A percentile compares a stretch with the other conserved stretches of the same genome.
These are phyloP conservation scores for Alsophila aescularia DNA, from an alignment of 2,888 invertebrate species.

Conservation along the genomic window DNA sequence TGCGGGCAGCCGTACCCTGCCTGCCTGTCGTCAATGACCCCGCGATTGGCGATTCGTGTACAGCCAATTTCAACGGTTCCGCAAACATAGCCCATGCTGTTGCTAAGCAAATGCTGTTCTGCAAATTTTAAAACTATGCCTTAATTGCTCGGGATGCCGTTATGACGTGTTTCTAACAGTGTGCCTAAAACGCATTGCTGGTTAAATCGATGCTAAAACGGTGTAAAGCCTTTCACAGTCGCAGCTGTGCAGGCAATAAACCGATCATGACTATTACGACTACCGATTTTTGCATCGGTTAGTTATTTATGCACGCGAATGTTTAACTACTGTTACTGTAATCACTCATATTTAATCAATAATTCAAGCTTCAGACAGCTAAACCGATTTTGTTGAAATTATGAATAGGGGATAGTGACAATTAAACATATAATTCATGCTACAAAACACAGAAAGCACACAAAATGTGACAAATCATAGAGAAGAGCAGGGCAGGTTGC, in stretches of 20 bases:
- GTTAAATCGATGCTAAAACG: too few species aligned
- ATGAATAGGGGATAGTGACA: too few species aligned
- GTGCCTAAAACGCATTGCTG: constrained; percentile 16
- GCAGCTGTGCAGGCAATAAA: constrained; percentile 17
- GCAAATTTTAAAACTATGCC: constrained; percentile 20
- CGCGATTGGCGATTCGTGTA: constrained; percentile 15
- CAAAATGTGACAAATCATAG: too few species aligned
- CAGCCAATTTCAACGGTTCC: constrained; percentile 25
- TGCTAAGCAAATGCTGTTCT: constrained; percentile 14
- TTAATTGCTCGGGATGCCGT: constrained; percentile 25
- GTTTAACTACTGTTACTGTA: neutral
- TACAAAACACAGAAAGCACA: too few species aligned
- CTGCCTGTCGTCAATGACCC: constrained; percentile 53
- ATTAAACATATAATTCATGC: too few species aligned
- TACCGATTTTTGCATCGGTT: constrained; percentile 9
- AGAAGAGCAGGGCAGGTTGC: too few species aligned
- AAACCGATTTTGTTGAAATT: too few species aligned
- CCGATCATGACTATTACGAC: constrained; percentile 13
- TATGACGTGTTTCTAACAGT: constrained; percentile 21
- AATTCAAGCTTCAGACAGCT: neutral
- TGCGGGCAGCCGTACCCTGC: constrained; percentile 59
- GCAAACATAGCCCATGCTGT: constrained; percentile 15
- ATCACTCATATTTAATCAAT: neutral
- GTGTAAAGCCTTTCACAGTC: constrained; percentile 17
- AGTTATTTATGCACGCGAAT: constrained; percentile 5